Conservation (phyloP, 2,888 invertebrate species). For the Itoplectis maculator region DNA sequence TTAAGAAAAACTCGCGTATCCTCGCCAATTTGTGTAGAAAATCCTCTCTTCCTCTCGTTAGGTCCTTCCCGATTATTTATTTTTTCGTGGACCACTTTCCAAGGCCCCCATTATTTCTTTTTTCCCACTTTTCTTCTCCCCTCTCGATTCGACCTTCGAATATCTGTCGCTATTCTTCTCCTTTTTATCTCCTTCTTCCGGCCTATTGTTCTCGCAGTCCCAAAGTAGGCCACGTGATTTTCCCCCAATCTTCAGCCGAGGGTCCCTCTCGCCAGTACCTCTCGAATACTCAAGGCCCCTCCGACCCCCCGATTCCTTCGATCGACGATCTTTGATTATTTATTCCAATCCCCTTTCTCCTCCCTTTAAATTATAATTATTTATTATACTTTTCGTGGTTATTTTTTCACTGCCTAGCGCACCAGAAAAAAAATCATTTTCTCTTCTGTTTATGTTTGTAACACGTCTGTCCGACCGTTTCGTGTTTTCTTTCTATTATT, state of each 20-base stretch:
- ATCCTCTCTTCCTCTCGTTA: neutral
- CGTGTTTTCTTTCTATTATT: constrained; percentile 20
- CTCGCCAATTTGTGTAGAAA: constrained; percentile 51
- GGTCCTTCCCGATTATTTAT: constrained; percentile 54
- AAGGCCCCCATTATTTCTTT: constrained; percentile 36
- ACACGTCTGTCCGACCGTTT: constrained; percentile 47
- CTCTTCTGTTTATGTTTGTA: constrained; percentile 43
- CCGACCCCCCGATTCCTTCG: neutral
- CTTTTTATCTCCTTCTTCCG: constrained; percentile 27
- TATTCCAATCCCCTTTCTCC: constrained; percentile 39
- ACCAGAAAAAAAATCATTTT: constrained; percentile 15
- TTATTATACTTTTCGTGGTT: constrained; percentile 53
- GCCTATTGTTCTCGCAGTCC: constrained; percentile 34
- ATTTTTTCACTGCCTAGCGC: neutral
- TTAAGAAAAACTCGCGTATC: constrained; percentile 63
- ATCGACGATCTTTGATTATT: constrained; percentile 53
- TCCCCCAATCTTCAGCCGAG: constrained; percentile 42
- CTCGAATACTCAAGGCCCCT: constrained; percentile 59
- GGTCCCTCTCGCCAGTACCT: constrained; percentile 64
- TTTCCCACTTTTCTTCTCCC: constrained; percentile 38
- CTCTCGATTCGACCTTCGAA: constrained; percentile 16
- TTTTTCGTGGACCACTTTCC: constrained; percentile 26
- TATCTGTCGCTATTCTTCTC: constrained; percentile 50
- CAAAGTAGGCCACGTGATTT: constrained; percentile 62
- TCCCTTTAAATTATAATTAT: constrained; percentile 55